phyloP scores from a whole-genome alignment of 1,140 invertebrate species.

The Bombyx mandarina region DNA sequence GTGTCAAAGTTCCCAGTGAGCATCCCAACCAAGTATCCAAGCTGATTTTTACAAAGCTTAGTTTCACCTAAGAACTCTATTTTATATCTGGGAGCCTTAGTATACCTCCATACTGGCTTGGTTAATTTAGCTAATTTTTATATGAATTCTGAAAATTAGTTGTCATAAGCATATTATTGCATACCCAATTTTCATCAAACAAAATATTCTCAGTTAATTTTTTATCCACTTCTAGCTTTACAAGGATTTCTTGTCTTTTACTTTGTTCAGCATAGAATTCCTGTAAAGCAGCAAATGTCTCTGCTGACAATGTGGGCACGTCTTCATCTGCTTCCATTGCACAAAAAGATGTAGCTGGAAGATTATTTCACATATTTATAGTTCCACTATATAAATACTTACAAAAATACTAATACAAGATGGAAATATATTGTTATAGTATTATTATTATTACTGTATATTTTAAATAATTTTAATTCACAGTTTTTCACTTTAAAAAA shows the following conservation, averaged over 20 bases:
- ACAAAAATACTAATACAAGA: not conserved
- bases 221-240: constrained; percentile 53
- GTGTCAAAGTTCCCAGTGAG: too few relatives aligned
- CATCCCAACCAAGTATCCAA: too few relatives aligned
- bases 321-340: constrained; percentile 74
- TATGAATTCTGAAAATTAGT: constrained; percentile 41
- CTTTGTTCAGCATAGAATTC: constrained; percentile 86
- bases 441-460: too few relatives aligned
- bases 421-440: too few relatives aligned
- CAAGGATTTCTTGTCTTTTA: constrained; percentile 71
- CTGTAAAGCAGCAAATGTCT: constrained; percentile 83
- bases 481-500: too few relatives aligned
- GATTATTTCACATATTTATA: not conserved
- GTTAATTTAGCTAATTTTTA: too few relatives aligned
- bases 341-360: not conserved
- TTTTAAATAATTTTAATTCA: too few relatives aligned
- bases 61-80: too few relatives aligned
- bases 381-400: not conserved
- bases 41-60: too few relatives aligned
- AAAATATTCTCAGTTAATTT: constrained; percentile 68
- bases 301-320: constrained; percentile 76
- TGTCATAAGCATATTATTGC: not conserved
- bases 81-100: too few relatives aligned
- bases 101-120: too few relatives aligned
- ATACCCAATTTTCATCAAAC: constrained; percentile 90